A percentile compares a stretch with the other conserved stretches of the same genome.
These are phyloP conservation scores for Eleginops maclovinus DNA, from an alignment of 2,113 vertebrate genomes.

Conservation along the genomic window DNA sequence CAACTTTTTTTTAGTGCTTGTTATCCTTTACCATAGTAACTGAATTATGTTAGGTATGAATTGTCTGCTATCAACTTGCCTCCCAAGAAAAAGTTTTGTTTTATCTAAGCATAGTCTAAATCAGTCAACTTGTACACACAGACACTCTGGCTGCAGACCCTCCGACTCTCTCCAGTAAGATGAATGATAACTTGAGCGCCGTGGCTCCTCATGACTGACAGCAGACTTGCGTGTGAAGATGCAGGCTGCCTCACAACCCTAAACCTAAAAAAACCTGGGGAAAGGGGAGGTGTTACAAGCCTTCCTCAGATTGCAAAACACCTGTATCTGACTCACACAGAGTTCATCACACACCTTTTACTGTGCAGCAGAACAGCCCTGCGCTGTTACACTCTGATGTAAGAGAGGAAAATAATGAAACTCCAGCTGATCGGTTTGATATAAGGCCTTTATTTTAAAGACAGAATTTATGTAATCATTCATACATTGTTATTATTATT, in stretches of 20 bases:
- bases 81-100: conserved; percentile 18
- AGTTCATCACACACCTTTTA: conserved; percentile 75
- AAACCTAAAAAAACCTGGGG: conserved; percentile 67
- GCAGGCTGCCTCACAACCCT: conserved; percentile 65
- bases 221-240: conserved; percentile 80
- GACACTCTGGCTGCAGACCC: conserved; percentile 59
- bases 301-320: conserved; percentile 80
- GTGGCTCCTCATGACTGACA: conserved; percentile 62
- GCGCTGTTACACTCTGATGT: conserved; percentile 28
- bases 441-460: not conserved
- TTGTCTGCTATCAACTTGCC: not conserved
- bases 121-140: conserved; percentile 53
- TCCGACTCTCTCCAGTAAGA: conserved; percentile 41
- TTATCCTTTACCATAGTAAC: conserved; percentile 23
- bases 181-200: conserved; percentile 61
- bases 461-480: not conserved
- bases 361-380: conserved; percentile 23
- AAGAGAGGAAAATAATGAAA: conserved; percentile 18
- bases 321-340: conserved; percentile 80
- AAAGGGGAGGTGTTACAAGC: conserved; percentile 70
- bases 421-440: not conserved
- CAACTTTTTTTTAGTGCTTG: conserved; percentile 12
- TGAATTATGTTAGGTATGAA: conserved; percentile 33
- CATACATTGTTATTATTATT: not conserved
- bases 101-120: conserved; percentile 40